Evolutionary conservation across 2,888 invertebrate genomes (phyloP).

Genomic region (Mesorhabditis spiculigera): DNA sequence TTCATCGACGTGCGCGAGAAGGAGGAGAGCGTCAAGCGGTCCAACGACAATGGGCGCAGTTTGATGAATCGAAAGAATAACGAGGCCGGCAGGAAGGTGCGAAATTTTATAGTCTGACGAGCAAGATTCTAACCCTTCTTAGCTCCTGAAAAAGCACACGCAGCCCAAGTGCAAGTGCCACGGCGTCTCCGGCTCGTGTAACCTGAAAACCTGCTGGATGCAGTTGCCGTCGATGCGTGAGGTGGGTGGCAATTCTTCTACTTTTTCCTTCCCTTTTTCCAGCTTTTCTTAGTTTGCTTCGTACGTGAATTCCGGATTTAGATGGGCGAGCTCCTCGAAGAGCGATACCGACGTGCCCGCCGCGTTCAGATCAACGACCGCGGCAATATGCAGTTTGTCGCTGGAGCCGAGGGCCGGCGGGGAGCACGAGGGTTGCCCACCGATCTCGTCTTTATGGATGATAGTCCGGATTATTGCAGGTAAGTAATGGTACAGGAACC

Average conservation of each 20-base stretch:
- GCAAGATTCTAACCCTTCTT: slow-evolving; percentile 11
- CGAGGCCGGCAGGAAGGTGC: slow-evolving; percentile 93
- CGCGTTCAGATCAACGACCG: slow-evolving; percentile 36
- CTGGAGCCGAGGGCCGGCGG: slow-evolving; percentile 22
- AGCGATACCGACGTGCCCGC: slow-evolving; percentile 32
- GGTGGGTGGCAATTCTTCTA: slow-evolving; percentile 12
- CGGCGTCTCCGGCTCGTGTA: slow-evolving; percentile 97
- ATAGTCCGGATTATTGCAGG: slow-evolving; percentile 88
- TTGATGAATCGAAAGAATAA: slow-evolving; percentile 97
- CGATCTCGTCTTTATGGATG: slow-evolving; percentile 80
- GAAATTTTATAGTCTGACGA: too few species aligned
- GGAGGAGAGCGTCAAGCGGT: slow-evolving; percentile 75
- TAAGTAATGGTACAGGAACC: neutral
- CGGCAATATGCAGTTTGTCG: slow-evolving; percentile 53
- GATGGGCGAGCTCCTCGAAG: slow-evolving; percentile 21
- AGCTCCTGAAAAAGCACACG: slow-evolving; percentile 89
- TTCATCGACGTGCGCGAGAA: slow-evolving; percentile 87
- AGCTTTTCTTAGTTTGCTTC: neutral
- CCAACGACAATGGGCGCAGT: slow-evolving; percentile 75
- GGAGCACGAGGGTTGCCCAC: slow-evolving; percentile 33
- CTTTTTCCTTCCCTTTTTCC: too few species aligned
- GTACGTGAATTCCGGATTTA: too few species aligned
- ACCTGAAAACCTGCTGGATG: slow-evolving; percentile 98
- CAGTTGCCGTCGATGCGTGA: slow-evolving; percentile 76
- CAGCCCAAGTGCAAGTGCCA: slow-evolving; percentile 95